A percentile compares a stretch with the other conserved stretches of the same genome.
Evolutionary conservation across 2,888 invertebrate genomes (phyloP).

Genomic region (Neria commutata): DNA sequence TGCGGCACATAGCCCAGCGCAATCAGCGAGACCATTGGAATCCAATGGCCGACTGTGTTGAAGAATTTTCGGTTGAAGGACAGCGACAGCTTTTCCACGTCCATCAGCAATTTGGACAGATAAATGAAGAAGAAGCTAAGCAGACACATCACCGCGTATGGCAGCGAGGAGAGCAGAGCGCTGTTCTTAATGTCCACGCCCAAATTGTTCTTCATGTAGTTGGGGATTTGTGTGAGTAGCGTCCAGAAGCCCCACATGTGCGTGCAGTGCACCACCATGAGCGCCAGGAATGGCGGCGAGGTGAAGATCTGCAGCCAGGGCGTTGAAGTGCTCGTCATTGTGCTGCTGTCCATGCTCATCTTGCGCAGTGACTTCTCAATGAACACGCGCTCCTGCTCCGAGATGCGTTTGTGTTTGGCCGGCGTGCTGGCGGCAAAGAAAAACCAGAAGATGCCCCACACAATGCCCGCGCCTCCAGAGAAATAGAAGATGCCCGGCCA

Average conservation of each 20-base stretch:
- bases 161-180: constrained; percentile 72
- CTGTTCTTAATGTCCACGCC: constrained; percentile 74
- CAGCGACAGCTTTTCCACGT: constrained; percentile 49
- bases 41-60: constrained; percentile 69
- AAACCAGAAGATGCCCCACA: constrained; percentile 70
- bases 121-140: constrained; percentile 75
- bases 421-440: constrained; percentile 73
- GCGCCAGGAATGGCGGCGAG: constrained; percentile 77
- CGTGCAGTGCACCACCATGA: constrained; percentile 76
- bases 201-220: constrained; percentile 78
- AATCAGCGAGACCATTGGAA: constrained; percentile 72
- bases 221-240: constrained; percentile 79
- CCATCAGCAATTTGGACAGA: constrained; percentile 66
- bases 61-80: constrained; percentile 64
- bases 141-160: constrained; percentile 75
- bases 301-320: constrained; percentile 79
- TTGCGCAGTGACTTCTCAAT: constrained; percentile 71
- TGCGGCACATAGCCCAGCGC: constrained; percentile 66
- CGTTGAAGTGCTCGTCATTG: constrained; percentile 59
- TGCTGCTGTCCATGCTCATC: constrained; percentile 43
- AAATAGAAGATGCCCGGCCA: constrained; percentile 82
- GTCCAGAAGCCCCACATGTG: constrained; percentile 85
- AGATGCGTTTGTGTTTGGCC: constrained; percentile 67
- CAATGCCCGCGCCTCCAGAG: constrained; percentile 69
- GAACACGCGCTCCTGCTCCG: constrained; percentile 69